Evolutionary conservation across 2,888 invertebrate species (phyloP).

Genomic region (Rotaria socialis): DNA sequence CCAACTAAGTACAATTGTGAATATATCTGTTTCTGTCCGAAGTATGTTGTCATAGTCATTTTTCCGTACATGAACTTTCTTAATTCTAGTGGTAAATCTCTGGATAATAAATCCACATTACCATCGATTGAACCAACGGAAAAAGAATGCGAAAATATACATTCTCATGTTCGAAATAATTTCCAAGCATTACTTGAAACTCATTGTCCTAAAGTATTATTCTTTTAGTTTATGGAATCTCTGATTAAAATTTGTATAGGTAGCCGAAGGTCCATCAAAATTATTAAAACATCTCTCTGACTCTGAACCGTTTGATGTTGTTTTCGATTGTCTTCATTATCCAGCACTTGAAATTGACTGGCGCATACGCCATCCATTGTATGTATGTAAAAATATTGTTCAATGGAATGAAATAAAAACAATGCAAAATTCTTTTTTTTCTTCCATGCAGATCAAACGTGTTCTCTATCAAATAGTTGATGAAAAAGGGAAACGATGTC

Average conservation of each 20-base stretch:
- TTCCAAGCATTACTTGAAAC: background rate
- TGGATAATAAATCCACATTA: background rate
- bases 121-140: background rate
- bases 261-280: background rate
- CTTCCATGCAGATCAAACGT: background rate
- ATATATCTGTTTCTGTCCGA: background rate
- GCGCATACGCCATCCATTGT: background rate
- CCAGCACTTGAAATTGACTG: background rate
- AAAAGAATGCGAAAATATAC: background rate
- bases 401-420: too few species aligned
- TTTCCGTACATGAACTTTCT: too few species aligned
- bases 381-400: background rate
- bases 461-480: slow-evolving; percentile 2
- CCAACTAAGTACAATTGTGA: background rate
- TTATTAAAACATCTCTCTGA: background rate
- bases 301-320: background rate
- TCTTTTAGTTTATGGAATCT: too few species aligned
- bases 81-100: background rate
- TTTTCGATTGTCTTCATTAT: slow-evolving; percentile 3
- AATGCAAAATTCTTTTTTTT: too few species aligned
- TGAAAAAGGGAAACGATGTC: slow-evolving; percentile 15
- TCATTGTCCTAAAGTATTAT: background rate
- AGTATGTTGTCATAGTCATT: background rate
- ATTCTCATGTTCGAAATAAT: background rate
- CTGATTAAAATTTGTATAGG: background rate